Base-by-base conservation (phyloP, 2,113 vertebrate genomes). In the Ariopsis seemanni region DNA sequence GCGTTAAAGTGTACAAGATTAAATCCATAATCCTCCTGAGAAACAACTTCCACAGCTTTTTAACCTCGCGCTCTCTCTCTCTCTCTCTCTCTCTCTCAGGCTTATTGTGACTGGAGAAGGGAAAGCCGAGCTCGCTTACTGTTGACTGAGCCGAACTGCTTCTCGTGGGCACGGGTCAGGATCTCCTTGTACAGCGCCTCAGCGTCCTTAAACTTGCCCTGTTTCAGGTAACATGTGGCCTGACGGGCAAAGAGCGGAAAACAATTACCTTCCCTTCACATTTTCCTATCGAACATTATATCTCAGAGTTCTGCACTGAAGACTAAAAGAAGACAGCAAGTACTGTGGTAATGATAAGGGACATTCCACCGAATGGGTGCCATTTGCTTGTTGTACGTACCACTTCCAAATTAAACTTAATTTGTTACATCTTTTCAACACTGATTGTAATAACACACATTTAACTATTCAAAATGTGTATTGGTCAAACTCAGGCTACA, bases 201-300 rank as follows among this genome's bases (percentile, higher is more conserved):
- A 0, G 97, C 97, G 0, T 97, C 96, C 85, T 96, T 96, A 92
- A 97, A 97, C 90, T 97, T 97, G 62, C 96, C 96, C 91, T 97
- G 97, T 78, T 97, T 97, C 90, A 97, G 94, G 93, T 97, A 97
- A 92, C 96, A 97, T 0, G 97, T 96, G 0, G 97, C 97, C 97
- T 97, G 92, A 17, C 42, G 57, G 25, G 78, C 25, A 34, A 58
- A 62, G 34, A 50, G 17, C 7, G 60, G 9, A 27, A 18, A 18
- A 50, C 4, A 6, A 30, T 81, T 6, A 84, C 25, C 77, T 14
- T 4, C 18, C 27, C 18, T 52, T 42, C 30, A 81, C 5, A 11
- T 20, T 81, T 80, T 34, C 12, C 20, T 22, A 18, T 60, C n/a
- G 15, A 18, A 20, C 27, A 22, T 6, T 30, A 42, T 11, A 81